Evolutionary conservation across 2,797 vertebrate genomes (phyloP), one percentile per base, ranked within the genome.

Genomic region (Pangasius macronema): DNA sequence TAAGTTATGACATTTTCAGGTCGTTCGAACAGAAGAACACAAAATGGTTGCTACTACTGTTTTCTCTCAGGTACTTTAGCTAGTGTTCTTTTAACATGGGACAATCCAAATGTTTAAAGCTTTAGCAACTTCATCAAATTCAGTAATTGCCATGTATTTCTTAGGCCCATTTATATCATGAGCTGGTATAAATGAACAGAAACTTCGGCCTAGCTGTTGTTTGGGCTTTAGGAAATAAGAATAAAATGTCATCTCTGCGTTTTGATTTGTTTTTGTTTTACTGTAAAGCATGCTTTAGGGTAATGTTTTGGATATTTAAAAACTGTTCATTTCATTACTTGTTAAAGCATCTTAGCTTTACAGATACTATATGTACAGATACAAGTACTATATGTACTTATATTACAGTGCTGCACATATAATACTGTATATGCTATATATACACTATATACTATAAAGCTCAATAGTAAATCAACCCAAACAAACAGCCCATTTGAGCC

Each of bases 391-490:
- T 39, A 5, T 39, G 39, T 39, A 73, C 20, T 11, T 73, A 73
- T 0, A 13, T 27, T 7, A 42, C 42, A 42, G 70, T 24, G 10
- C 18, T 42, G 39, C 9, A 73, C 9, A 24, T 46, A 73, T 22
- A 46, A 46, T 42, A 42, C 42, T 42, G 42, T 42, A 7, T 42
- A 42, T 42, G 8, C 68, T 42, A 1, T n/a, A 65, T n/a, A 65
- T 65, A 3, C 30, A 36, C 4, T 36, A 2, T 22, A 33, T 10
- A 55, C n/a, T 53, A 30, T 20, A 9, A 76, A 53, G 27, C 49
- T 55, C 42, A 30, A 14, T 8, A 18, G n/a, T 85, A 70, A 87
- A 86, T 70, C 39, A 18, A 82, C 46, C 75, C 51, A 24, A 86
- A 87, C 51, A 75, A 68, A 80, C 27, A 61, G 49, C 57, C 22